Base-by-base conservation (phyloP, 2,888 invertebrate species). In the Aspidiotus destructor region DNA sequence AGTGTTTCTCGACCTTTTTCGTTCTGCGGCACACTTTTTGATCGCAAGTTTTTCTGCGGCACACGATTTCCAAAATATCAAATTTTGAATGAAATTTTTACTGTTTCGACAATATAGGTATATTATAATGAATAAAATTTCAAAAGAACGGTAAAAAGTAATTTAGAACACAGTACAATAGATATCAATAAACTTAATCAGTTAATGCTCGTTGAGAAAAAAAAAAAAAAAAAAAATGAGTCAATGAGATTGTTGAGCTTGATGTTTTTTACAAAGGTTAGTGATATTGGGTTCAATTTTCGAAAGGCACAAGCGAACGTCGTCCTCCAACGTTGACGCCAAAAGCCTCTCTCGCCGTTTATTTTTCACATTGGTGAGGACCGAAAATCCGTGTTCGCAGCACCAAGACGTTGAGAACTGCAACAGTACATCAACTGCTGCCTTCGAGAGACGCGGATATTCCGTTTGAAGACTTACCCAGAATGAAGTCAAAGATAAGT, bases 261-360 rank as follows among this genome's bases (percentile, higher is more conserved):
- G 48, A 48, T 48, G 48, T 48, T 48, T 11, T 48, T n/a, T 48
- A 48, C 48, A 48, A 13, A 48, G 48, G n/a, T 48, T n/a, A 6
- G 48, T 48, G n/a, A 48, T 13, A 48, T n/a, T 11, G n/a, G 48
- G 48, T 6, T 48, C 2, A 48, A 48, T 48, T 3, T 6, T 48
- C 10, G 48, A 48, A 13, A 13, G 48, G 48, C 48, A 48, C 48
- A 6, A 48, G 10, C n/a, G 48, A 13, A 48, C 11, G n/a, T 48
- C 48, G 48, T 48, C n/a, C 48, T 48, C n/a, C n/a, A 48, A 48
- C 48, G 48, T 48, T n/a, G 48, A 48, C 48, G 48, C 48, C 48
- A n/a, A 11, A 48, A 48, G n/a, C 48, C 48, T 48, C n/a, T n/a
- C 48, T 48, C 48, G 48, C n/a, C 48, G 48, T 48, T 48, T 48